Evolutionary conservation across 2,113 vertebrate genomes (phyloP).

Genomic region (Trogon melanurus): DNA sequence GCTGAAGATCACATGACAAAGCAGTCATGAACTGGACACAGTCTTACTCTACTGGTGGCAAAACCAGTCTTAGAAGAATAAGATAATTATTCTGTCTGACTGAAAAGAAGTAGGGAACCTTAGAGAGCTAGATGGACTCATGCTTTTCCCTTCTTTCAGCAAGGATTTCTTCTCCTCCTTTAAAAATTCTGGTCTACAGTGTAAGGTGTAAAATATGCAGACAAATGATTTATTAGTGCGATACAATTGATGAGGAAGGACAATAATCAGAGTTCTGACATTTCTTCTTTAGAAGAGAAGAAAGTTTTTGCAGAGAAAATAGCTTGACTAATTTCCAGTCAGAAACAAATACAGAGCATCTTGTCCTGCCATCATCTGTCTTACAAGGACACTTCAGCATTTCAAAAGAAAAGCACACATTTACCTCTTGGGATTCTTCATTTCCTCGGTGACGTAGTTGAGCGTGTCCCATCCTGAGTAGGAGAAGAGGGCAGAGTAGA

Average conservation of each 20-base stretch:
- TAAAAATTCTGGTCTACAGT: background rate
- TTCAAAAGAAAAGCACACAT: background rate
- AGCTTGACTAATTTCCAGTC: background rate
- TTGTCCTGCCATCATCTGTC: background rate
- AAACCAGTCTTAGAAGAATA: background rate
- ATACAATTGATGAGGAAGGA: background rate
- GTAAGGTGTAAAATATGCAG: background rate
- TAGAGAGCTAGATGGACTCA: background rate
- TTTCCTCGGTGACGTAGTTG: conserved; percentile 90
- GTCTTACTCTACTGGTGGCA: background rate
- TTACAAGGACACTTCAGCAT: background rate
- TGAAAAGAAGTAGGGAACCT: background rate
- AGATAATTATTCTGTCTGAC: background rate
- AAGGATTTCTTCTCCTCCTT: background rate
- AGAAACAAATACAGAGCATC: background rate
- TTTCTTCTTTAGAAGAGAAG: background rate
- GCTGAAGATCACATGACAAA: background rate
- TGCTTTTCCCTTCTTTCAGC: background rate
- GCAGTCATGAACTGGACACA: background rate
- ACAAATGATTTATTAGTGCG: background rate
- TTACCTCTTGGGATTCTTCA: conserved; percentile 86
- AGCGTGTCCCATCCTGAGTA: conserved; percentile 89
- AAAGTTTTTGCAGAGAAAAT: background rate
- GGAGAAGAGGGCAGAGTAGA: conserved; percentile 91
- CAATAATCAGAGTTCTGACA: background rate